phyloP scores from a whole-genome alignment of 2,888 invertebrate genomes.

The Xanthia togata region DNA sequence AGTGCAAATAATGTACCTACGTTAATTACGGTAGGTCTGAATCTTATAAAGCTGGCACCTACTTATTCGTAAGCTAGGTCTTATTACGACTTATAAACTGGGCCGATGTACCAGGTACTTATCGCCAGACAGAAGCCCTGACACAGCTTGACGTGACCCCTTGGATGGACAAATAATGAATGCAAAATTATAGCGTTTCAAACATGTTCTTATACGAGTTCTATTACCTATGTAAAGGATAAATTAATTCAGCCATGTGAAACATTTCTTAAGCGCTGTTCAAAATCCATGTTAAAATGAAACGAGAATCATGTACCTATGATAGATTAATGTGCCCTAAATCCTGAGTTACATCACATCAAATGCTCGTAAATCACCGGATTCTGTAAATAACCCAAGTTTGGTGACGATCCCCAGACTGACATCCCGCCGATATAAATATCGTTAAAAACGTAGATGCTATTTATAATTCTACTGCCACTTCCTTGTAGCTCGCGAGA shows the following conservation, averaged over 20 bases:
- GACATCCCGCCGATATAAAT: constrained; percentile 61
- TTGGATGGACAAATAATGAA: not conserved
- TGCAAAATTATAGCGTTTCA: not conserved
- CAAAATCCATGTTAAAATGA: constrained; percentile 11
- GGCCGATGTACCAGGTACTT: no score
- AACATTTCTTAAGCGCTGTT: not conserved
- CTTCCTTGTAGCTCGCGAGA: constrained; percentile 36
- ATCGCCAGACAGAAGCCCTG: not conserved
- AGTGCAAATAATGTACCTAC: not conserved
- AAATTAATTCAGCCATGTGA: not conserved
- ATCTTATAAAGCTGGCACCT: not conserved
- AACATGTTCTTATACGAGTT: not conserved
- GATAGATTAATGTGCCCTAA: constrained; percentile 24
- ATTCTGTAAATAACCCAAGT: constrained; percentile 55
- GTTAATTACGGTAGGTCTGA: not conserved
- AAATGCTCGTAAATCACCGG: constrained; percentile 36
- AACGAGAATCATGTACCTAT: not conserved
- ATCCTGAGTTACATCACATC: constrained; percentile 33
- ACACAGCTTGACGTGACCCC: not conserved
- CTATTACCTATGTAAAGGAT: constrained; percentile 1
- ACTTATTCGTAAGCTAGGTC: not conserved
- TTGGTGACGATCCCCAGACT: constrained; percentile 64
- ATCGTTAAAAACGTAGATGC: constrained; percentile 58
- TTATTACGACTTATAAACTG: not conserved
- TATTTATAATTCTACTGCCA: constrained; percentile 47